Evolutionary conservation across 1,140 invertebrate species (phyloP), one percentile per base, ranked within the genome.

Genomic region (Steinernema feltiae): DNA sequence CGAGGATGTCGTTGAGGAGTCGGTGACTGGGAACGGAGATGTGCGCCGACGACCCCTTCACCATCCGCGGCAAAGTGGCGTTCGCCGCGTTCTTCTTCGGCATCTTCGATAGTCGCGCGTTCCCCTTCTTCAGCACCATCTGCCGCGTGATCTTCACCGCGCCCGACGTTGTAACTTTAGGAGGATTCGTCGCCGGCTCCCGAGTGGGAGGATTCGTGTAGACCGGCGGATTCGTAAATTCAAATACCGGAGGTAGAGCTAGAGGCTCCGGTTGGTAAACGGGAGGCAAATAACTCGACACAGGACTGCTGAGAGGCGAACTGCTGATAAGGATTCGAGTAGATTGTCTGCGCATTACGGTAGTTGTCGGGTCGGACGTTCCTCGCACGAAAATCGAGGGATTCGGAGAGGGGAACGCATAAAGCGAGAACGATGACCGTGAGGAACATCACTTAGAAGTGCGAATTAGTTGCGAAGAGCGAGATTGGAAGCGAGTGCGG

Each of bases 1-100:
- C 82, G 31, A 82, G 70, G 31, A 82, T 82, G 63, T 82, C 81
- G 35, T 82, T 81, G 7, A 82, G 63, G 48, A 82, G 77, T 21
- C 81, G 81, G 63, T 82, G 82, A 71, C 74, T 77, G 0, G 80
- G 78, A 7, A 82, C 81, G 17, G 81, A 78, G 30, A 79, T 17
- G n/a, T 71, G 76, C 17, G 77, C 78, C 24, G 75, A 63, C 3
- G 7, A 7, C 24, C 53, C 7, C 24, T 27, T 63, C 24, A 3
- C 53, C 53, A 15, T 21, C 12, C 7, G 18, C 7, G 53, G 7
- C 53, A 27, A 27, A 27, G n/a, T n/a, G n/a, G n/a, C n/a, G n/a
- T 63, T 63, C 53, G 15, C 24, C 15, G 3, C 3, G 7, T 3
- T 3, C 53, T 63, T 63, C 53, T 7, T 7, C 7, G 53, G 3